Evolutionary conservation across 1,140 invertebrate genomes (phyloP), one percentile per base, ranked within the genome.

Genomic region (Phthorimaea operculella): DNA sequence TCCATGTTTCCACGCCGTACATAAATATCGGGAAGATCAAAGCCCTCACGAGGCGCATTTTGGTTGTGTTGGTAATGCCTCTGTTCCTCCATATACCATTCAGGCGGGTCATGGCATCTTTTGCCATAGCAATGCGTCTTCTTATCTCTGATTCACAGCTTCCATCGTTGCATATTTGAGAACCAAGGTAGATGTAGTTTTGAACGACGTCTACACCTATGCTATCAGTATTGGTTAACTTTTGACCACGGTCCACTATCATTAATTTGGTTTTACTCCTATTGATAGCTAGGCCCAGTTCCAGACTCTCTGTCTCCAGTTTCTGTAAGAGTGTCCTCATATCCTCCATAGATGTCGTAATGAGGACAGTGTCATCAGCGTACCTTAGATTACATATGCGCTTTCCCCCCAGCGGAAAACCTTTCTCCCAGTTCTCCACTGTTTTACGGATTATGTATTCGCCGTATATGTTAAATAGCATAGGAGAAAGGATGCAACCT

Each of bases 381-480:
- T 42, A 42, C 39, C 39, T 11, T 3, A 42, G 39, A 9, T 42
- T 42, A 42, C 11, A n/a, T 42, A 42, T 42, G 3, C 14, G 11
- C 11, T 11, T 42, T 18, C 51, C n/a, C n/a, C n/a, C n/a, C 51
- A 52, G 28, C 51, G 33, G 7, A 39, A 52, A 36, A 8, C 51
- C 51, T 3, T 36, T 16, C 33, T 36, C 51, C 34, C 51, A 52
- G 17, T 52, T 14, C 18, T 52, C 51, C 6, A 34, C 3, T 6
- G 51, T 16, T 17, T 39, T 34, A 11, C 51, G 33, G 33, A 52
- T 52, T 15, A 52, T 52, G 33, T 52, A 15, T 39, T 52, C 51
- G 12, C 51, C 51, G n/a, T 53, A 44, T 17, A 44, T 53, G 34
- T 53, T 53, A 11, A 53, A 53, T 14, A 53, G 51, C 10, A 36